Evolutionary conservation across 2,888 invertebrate genomes (phyloP), one percentile per base, ranked within the genome.

Genomic region (Scaptomyza polygonia): DNA sequence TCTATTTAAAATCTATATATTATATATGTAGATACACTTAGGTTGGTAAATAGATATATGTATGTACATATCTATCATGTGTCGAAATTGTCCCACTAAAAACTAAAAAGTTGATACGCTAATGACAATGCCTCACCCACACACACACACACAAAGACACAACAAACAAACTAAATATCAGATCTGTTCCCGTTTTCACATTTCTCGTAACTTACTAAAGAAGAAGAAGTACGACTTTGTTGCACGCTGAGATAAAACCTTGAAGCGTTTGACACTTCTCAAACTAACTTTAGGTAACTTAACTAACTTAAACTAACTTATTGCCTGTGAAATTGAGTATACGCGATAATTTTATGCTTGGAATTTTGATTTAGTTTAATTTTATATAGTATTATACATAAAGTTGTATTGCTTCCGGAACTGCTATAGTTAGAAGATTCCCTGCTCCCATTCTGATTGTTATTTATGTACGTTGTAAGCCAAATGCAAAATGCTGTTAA

Each of bases 61-160:
- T 7, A 14, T 21, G 8, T 36, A 16, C 8, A 36, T 39, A 73
- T 58, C 52, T 64, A 68, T 68, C 69, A 64, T 61, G 65, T 73
- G 72, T 70, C 70, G 68, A 30, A 64, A 53, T 53, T 72, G 74
- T 44, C 57, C 75, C 61, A 73, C 47, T n/a, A n/a, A 75, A 73
- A 75, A 66, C 45, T 27, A 44, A 52, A 67, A 54, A 61, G 34
- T 59, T 69, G 59, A 61, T 57, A 54, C 49, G 49, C 53, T 57
- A 49, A 55, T 66, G 49, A 53, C 36, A 47, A 53, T 53, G 48
- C 25, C 36, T 25, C 6, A 63, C 18, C 32, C 45, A 34, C 18
- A 70, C 16, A 12, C 56, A 32, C 25, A 16, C 54, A 16, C 1
- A 27, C 44, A 44, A 12, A 30, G 30, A 27, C 14, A 30, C 21